These are phyloP conservation scores for Oxyruncus cristatus DNA, from an alignment of 2,113 vertebrate species.

Conservation along the genomic window DNA sequence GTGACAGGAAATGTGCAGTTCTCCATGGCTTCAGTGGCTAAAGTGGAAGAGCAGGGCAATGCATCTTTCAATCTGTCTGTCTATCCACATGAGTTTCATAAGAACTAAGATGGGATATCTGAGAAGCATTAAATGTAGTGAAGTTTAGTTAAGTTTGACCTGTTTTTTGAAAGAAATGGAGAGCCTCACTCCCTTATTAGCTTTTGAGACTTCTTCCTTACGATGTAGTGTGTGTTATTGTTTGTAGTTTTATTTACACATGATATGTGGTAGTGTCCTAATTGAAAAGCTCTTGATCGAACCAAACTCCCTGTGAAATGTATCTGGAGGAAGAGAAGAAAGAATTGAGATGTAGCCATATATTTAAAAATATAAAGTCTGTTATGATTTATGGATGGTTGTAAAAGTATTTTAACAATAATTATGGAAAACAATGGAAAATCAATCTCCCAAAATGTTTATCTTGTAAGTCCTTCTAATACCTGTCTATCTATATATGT, in stretches of 20 bases:
- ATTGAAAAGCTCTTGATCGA: not conserved
- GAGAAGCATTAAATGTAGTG: not conserved
- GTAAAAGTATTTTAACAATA: not conserved
- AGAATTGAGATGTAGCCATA: not conserved
- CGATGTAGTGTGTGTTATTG: not conserved
- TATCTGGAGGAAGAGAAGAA: not conserved
- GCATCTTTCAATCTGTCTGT: not conserved
- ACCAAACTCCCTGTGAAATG: not conserved
- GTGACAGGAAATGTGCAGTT: not conserved
- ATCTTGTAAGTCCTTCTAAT: not conserved
- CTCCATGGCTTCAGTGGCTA: not conserved
- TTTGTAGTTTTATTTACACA: not conserved
- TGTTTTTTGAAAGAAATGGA: not conserved
- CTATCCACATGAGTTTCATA: not conserved
- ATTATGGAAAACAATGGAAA: not conserved
- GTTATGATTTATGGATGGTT: not conserved
- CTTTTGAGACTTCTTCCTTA: not conserved
- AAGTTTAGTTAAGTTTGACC: not conserved
- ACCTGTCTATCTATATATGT: not conserved
- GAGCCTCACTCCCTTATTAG: not conserved
- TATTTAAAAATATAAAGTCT: not conserved
- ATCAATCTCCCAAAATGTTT: not conserved
- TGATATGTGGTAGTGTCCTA: not conserved
- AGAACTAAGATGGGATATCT: not conserved
- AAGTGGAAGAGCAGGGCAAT: not conserved